Base-by-base conservation (phyloP, 2,888 invertebrate species). In the Pherbina coryleti region DNA sequence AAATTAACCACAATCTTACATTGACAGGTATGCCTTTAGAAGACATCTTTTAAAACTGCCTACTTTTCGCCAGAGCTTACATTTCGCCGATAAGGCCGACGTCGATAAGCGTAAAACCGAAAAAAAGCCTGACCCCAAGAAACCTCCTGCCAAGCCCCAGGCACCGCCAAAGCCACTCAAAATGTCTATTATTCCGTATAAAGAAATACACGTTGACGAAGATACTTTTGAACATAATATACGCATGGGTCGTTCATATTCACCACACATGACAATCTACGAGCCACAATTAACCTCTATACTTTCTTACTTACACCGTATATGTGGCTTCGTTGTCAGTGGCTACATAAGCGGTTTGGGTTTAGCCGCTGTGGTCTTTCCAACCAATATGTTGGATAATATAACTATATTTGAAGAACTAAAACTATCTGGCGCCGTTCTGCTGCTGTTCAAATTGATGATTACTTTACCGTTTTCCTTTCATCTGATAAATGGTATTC, bases 191-290 rank as follows among this genome's bases (percentile, higher is more conserved):
- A 44, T 44, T 44, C 44, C 44, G 11, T 44, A 44, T 44, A 44
- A 14, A 44, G 44, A 44, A 11, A 44, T 44, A 44, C 44, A 44
- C 7, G 11, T 44, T 44, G 44, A 44, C 44, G 44, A 44, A 44
- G 44, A 44, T 44, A 44, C 44, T 44, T 44, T 44, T 44, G 44
- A 44, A 14, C 11, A 44, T 2, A 97, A 97, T 89, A 91, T 91
- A 81, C 92, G 93, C 72, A 90, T 97, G 1, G 92, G 93, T 5
- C 92, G 97, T 78, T 95, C 96, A 0, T 87, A 95, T 88, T 96
- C 97, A 0, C 97, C 97, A 1, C 96, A 97, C 91, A 91, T 97
- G 72, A 92, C 93, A 14, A 96, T 97, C 84, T 97, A 97, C 86
- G 91, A 93, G 81, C 90, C 92, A 3, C 96, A 96, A 89, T 87